Conservation (phyloP, 2,797 vertebrate genomes). For the Naso thynnoides region DNA sequence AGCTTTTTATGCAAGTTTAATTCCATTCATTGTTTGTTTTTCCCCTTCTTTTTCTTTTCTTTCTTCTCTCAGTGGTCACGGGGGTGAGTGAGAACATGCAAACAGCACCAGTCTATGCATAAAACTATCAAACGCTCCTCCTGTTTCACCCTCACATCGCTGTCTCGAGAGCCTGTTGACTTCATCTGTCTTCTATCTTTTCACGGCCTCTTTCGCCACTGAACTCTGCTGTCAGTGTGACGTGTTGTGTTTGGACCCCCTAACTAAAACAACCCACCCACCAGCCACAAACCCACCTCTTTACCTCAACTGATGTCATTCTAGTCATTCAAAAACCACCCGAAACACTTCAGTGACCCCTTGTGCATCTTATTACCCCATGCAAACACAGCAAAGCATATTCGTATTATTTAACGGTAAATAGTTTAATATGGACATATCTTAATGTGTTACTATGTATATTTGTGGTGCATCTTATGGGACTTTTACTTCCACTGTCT, state of each 20-base stretch:
- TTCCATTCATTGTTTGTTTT: slow-evolving; percentile 44
- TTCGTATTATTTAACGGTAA: slow-evolving; percentile 69
- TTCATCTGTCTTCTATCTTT: slow-evolving; percentile 24
- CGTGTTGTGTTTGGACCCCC: slow-evolving; percentile 63
- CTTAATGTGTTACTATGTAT: slow-evolving; percentile 75
- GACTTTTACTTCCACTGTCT: slow-evolving; percentile 79
- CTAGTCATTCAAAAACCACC: slow-evolving; percentile 19
- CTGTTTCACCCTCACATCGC: slow-evolving; percentile 44
- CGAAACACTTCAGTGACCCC: slow-evolving; percentile 20
- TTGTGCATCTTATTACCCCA: slow-evolving; percentile 62
- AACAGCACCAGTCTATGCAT: slow-evolving; percentile 74
- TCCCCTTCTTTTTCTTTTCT: slow-evolving; percentile 36
- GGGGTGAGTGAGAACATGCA: slow-evolving; percentile 76
- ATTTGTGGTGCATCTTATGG: slow-evolving; percentile 81
- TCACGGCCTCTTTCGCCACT: slow-evolving; percentile 12
- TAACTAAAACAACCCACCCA: slow-evolving; percentile 11
- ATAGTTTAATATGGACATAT: slow-evolving; percentile 78
- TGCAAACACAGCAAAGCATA: slow-evolving; percentile 49
- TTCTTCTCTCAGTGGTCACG: slow-evolving; percentile 76
- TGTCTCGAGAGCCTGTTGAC: slow-evolving; percentile 45
- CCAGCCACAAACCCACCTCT: slow-evolving; percentile 33
- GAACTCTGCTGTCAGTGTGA: slow-evolving; percentile 59
- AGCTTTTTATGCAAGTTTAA: slow-evolving; percentile 30
- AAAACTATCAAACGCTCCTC: slow-evolving; percentile 56
- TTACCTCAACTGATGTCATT: slow-evolving; percentile 38